These are phyloP conservation scores for Moxostoma hubbsi DNA, from an alignment of 2,797 vertebrate species.

Conservation along the genomic window DNA sequence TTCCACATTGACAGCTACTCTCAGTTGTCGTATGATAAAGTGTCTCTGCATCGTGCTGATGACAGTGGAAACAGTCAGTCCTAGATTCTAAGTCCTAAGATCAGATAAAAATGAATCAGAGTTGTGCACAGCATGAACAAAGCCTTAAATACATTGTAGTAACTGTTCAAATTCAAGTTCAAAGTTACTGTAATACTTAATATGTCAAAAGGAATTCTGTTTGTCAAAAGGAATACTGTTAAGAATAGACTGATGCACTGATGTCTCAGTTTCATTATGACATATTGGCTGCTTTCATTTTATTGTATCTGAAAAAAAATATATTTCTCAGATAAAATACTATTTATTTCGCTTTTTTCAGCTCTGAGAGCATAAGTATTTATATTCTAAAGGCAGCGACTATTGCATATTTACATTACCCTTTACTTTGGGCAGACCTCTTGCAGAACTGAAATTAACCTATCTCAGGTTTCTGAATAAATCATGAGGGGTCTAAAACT, in stretches of 20 bases:
- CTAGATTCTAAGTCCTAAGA: too few species aligned
- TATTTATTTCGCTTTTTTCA: background rate
- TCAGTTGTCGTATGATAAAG: too few species aligned
- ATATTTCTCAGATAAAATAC: background rate
- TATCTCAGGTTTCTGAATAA: conserved; percentile 56
- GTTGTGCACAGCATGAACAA: too few species aligned
- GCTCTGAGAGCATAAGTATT: background rate
- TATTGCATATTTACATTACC: conserved; percentile 42
- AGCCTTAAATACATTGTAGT: background rate
- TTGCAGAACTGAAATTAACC: conserved; percentile 39
- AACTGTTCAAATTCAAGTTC: background rate
- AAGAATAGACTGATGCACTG: background rate
- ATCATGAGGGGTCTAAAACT: conserved; percentile 52
- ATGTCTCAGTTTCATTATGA: background rate
- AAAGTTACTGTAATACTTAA: too few species aligned
- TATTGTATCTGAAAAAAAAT: conserved; percentile 32
- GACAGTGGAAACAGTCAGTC: too few species aligned
- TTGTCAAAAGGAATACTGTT: background rate
- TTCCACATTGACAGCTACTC: too few species aligned
- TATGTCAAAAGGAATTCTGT: too few species aligned
- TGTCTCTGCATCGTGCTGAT: too few species aligned
- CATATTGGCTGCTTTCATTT: conserved; percentile 28
- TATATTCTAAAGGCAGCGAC: conserved; percentile 1
- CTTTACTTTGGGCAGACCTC: conserved; percentile 29
- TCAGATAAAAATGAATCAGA: too few species aligned